phyloP scores from a whole-genome alignment of 2,888 invertebrate species.

The Bombylius discolor region DNA sequence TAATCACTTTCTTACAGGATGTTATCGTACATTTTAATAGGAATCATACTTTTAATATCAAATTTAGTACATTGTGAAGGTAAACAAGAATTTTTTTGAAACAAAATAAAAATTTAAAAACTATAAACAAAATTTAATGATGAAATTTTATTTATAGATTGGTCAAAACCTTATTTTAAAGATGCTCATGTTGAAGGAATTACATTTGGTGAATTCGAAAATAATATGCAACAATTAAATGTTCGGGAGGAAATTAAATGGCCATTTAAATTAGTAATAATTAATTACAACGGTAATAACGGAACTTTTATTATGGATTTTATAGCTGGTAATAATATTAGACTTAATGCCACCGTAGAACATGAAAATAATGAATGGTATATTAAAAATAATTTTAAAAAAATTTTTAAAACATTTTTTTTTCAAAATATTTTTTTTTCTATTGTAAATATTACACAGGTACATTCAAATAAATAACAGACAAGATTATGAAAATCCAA shows the following conservation, averaged over 20 bases:
- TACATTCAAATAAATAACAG: conserved; percentile 27
- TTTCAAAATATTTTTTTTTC: neutral
- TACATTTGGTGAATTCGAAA: too few species aligned
- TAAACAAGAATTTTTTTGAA: conserved; percentile 1
- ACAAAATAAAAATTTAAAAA: too few species aligned
- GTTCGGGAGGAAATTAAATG: conserved; percentile 18
- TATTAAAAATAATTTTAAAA: neutral
- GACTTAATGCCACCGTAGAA: conserved; percentile 15
- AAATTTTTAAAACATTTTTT: neutral
- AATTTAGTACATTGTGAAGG: neutral
- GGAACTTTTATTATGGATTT: conserved; percentile 1
- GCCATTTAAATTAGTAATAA: conserved; percentile 17
- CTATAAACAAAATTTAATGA: too few species aligned
- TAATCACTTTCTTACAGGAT: neutral
- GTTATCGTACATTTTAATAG: neutral
- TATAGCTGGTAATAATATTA: conserved; percentile 17
- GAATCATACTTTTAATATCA: neutral
- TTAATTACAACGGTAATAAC: conserved; percentile 17
- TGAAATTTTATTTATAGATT: too few species aligned
- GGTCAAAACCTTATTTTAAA: too few species aligned
- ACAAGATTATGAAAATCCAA: conserved; percentile 43
- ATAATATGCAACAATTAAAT: neutral
- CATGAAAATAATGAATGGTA: conserved; percentile 8
- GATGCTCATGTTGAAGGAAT: too few species aligned
- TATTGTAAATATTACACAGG: conserved; percentile 18